These are phyloP conservation scores for Lagorchestes hirsutus DNA, from an alignment of 2,797 vertebrate genomes.

Conservation along the genomic window DNA sequence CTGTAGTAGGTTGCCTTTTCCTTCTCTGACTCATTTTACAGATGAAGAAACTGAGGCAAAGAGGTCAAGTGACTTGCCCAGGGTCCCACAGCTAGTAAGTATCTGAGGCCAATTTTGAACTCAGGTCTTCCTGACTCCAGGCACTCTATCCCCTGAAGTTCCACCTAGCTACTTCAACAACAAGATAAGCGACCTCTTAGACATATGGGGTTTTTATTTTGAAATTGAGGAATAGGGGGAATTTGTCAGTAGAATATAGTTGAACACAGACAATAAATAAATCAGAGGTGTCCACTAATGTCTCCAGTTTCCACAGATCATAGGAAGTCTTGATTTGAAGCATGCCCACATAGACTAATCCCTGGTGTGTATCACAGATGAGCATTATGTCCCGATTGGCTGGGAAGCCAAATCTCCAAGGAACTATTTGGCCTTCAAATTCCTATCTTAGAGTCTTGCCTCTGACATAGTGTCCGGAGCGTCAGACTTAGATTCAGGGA, in stretches of 20 bases:
- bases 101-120: no score
- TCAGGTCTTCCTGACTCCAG: no score
- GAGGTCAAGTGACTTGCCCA: no score
- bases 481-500: background rate
- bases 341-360: background rate
- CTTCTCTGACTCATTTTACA: no score
- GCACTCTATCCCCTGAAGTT: no score
- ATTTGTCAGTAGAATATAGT: background rate
- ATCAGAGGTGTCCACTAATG: background rate
- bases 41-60: no score
- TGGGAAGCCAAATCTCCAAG: background rate
- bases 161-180: no score
- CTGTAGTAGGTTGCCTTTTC: no score
- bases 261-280: background rate
- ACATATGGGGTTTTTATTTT: background rate
- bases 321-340: background rate
- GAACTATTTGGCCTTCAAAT: background rate
- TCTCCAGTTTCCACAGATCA: background rate
- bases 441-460: background rate
- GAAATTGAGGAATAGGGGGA: background rate
- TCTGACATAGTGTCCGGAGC: no score
- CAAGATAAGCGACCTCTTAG: no score
- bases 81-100: no score
- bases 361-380: background rate
- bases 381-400: background rate